Base-by-base conservation (phyloP, 2,797 vertebrate species). In the Oreonectes daqikongensis region DNA sequence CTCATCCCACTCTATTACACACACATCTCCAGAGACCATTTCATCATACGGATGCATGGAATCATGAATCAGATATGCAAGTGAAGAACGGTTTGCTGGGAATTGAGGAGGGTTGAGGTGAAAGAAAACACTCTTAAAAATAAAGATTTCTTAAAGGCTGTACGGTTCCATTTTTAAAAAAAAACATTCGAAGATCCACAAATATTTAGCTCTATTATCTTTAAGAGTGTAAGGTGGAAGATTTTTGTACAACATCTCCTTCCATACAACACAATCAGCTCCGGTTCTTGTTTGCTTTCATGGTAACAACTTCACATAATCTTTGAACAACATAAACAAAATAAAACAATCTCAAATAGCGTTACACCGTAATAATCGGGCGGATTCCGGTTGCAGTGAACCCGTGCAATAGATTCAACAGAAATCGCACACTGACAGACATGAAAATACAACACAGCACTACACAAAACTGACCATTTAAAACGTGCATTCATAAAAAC, bases 401-500 rank as follows among this genome's bases (percentile, higher is more conserved):
- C 57, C 50, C 75, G 46, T 77, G 75, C 75, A 73, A 57, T 40
- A 67, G 17, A 67, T 24, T 60, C 20, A 72, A 73, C 48, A 64
- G 53, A 68, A 73, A 46, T 69, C 28, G 30, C 40, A 52, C 65
- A 46, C n/a, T 3, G 28, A 66, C 40, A 60, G 70, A 72, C 52
- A 1, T 42, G 1, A 52, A 69, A 70, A 57, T 67, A 63, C 80
- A 44, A 50, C 66, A 59, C 71, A 4, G 46, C 75, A 77, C 75
- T 70, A 53, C 59, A 64, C 71, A 66, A 30, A 61, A n/a, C 35
- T 35, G 35, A 50, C 40, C 38, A 42, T 48, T 28, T 12, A 70
- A 81, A 74, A 65, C 73, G 30, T 74, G 79, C 69, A 20, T 60
- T 72, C 65, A 73, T 35, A 65, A 76, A 69, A 68, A 55, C 32